Conservation (phyloP, 2,113 vertebrate genomes). For the Pseudorhombus dupliciocellatus region DNA sequence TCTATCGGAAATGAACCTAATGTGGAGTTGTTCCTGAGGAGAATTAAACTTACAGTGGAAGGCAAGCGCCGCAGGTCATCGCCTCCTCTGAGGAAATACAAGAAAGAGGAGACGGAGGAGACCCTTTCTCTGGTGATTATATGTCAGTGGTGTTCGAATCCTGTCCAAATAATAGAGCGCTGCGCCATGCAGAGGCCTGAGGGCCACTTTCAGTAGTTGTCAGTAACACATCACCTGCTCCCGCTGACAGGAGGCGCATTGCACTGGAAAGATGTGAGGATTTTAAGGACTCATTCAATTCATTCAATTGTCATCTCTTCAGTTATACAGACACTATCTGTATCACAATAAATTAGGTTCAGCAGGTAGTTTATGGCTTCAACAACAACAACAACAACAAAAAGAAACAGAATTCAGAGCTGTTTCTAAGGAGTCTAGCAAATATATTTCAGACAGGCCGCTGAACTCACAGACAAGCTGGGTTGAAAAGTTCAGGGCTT, state of each 20-base stretch:
- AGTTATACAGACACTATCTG: too few relatives aligned
- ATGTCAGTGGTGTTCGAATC: conserved; percentile 37
- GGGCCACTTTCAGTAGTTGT: background rate
- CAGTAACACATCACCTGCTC: conserved; percentile 21
- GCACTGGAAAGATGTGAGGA: background rate
- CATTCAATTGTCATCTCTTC: too few relatives aligned
- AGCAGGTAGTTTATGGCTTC: background rate
- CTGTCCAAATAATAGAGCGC: conserved; percentile 39
- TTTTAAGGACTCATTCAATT: too few relatives aligned
- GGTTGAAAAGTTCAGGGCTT: conserved; percentile 13
- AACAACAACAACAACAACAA: too few relatives aligned
- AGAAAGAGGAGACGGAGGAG: background rate
- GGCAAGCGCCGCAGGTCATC: conserved; percentile 22
- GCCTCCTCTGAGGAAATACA: background rate
- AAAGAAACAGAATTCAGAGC: too few relatives aligned
- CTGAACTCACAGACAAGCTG: conserved; percentile 10
- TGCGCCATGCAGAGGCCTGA: conserved; percentile 33
- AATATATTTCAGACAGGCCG: conserved; percentile 6
- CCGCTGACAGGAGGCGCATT: conserved; percentile 7
- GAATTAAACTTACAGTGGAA: background rate
- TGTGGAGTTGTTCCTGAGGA: background rate
- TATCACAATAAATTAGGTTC: too few relatives aligned
- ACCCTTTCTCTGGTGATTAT: conserved; percentile 57
- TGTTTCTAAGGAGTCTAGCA: conserved; percentile 4
- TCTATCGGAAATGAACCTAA: conserved; percentile 11